Percentiles rank a stretch among this genome's conserved stretches.
phyloP scores from a whole-genome alignment of 64 coral and sea anemone genomes.

The Actinia equina region DNA sequence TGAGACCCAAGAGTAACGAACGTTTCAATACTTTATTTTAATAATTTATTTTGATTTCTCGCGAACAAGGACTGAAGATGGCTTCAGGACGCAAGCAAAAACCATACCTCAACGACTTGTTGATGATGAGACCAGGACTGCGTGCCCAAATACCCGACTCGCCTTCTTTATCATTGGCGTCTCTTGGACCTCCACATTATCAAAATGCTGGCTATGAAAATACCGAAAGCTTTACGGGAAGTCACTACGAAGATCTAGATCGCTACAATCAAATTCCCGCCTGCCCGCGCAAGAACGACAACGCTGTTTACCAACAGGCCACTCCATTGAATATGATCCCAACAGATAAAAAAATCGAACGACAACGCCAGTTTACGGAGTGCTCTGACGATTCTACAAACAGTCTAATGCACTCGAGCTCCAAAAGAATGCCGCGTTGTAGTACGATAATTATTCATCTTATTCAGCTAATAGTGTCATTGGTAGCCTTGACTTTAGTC shows the following conservation, averaged over 20 bases:
- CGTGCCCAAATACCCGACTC: slow-evolving; percentile 12
- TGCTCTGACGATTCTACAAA: background rate
- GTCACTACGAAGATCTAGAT: slow-evolving; percentile 2
- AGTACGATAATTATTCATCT: background rate
- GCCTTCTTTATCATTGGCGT: background rate
- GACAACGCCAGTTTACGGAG: background rate
- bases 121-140: slow-evolving; percentile 16
- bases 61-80: background rate
- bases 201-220: slow-evolving; percentile 16
- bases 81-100: slow-evolving; percentile 20
- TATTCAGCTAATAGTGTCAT: background rate
- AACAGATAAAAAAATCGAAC: background rate
- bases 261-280: background rate
- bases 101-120: background rate
- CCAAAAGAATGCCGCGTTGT: background rate
- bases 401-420: background rate
- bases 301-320: background rate
- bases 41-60: background rate
- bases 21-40: background rate
- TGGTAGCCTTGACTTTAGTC: background rate
- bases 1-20: background rate
- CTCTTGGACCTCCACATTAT: background rate
- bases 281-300: background rate
- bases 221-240: background rate
- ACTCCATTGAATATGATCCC: background rate